Conservation (phyloP, 1,140 invertebrate genomes). For the Tigriopus japonicus region DNA sequence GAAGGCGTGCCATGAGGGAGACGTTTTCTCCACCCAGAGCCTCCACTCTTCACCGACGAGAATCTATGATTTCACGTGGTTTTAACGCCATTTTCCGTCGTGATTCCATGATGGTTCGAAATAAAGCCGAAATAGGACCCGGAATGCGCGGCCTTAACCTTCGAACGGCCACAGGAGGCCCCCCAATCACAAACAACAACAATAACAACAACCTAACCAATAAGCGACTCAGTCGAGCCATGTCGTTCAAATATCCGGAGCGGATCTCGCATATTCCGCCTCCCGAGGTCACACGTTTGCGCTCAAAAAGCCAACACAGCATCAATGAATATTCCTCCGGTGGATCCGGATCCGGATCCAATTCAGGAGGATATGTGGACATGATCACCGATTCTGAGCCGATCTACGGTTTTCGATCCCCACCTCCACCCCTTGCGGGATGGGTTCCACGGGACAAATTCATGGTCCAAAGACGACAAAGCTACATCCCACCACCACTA, state of each 20-base stretch:
- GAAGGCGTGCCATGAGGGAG: background rate
- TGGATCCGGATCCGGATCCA: background rate
- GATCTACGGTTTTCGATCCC: too few relatives aligned
- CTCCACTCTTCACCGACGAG: background rate
- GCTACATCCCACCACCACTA: too few relatives aligned
- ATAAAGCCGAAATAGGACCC: background rate
- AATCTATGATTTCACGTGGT: slow-evolving; percentile 3
- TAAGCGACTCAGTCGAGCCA: background rate
- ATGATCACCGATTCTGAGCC: too few relatives aligned
- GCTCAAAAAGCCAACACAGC: background rate
- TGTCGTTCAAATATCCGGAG: slow-evolving; percentile 9
- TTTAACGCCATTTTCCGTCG: background rate
- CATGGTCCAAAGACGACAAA: too few relatives aligned
- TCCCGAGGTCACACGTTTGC: slow-evolving; percentile 1
- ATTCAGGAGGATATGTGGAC: background rate
- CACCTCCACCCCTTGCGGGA: too few relatives aligned
- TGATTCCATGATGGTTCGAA: background rate
- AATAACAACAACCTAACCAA: background rate
- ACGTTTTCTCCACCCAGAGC: background rate
- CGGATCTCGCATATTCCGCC: slow-evolving; percentile 10
- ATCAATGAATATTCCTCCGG: too few relatives aligned
- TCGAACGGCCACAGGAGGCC: background rate
- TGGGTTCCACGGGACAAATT: too few relatives aligned
- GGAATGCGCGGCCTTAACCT: background rate
- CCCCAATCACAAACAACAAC: background rate